These are phyloP conservation scores for Propithecus perrieri DNA, from an alignment of 2,797 vertebrate species.

Conservation along the genomic window DNA sequence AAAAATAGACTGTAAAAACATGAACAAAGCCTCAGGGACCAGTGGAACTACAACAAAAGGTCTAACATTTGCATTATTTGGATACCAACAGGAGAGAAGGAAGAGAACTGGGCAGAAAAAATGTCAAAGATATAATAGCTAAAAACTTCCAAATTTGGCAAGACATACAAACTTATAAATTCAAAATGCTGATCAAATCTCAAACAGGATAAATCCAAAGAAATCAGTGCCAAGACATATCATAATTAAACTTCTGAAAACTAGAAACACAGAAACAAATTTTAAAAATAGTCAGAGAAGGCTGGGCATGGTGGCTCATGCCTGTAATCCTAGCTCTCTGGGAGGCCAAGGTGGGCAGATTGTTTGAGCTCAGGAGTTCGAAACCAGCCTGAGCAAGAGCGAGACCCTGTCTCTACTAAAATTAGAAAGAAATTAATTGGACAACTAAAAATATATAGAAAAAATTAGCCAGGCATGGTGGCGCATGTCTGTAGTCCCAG, in stretches of 20 bases:
- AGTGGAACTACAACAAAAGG: neutral
- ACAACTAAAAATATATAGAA: too few relatives aligned
- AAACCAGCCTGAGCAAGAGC: too few relatives aligned
- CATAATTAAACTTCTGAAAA: neutral
- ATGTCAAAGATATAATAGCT: neutral
- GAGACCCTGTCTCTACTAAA: too few relatives aligned
- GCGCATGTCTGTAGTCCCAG: too few relatives aligned
- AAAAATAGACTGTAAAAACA: neutral
- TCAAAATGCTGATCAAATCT: neutral
- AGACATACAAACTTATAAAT: neutral
- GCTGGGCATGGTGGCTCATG: too few relatives aligned
- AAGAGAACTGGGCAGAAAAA: neutral
- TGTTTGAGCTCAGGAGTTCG: too few relatives aligned
- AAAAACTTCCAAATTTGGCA: neutral
- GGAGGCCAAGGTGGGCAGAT: too few relatives aligned
- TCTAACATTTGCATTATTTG: neutral
- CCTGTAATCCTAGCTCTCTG: too few relatives aligned
- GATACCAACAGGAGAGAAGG: neutral
- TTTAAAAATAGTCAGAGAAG: neutral
- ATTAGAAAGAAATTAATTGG: too few relatives aligned
- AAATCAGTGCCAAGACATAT: neutral
- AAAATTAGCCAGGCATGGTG: too few relatives aligned
- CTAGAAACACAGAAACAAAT: neutral
- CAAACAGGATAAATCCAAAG: neutral
- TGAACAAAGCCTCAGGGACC: neutral